Evolutionary conservation across 2,113 vertebrate genomes (phyloP).

Genomic region (Bucco capensis): DNA sequence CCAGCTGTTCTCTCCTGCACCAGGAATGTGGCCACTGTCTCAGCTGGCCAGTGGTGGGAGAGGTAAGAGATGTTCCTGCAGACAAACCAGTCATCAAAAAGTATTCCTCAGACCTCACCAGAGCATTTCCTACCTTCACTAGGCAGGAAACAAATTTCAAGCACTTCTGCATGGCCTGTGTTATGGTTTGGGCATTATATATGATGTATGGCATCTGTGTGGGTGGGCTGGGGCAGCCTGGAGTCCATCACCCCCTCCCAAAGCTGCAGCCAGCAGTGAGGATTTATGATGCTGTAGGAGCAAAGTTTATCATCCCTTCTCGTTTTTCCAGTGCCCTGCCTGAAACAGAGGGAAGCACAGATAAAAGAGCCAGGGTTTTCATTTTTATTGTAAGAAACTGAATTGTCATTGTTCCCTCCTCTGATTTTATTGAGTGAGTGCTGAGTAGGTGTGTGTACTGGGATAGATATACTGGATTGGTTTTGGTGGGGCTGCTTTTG

Average conservation of each 20-base stretch:
- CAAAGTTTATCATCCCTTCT: not conserved
- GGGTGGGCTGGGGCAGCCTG: not conserved
- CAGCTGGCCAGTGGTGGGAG: conserved; percentile 49
- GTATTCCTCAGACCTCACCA: not conserved
- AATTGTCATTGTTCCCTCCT: not conserved
- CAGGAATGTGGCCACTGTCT: conserved; percentile 9
- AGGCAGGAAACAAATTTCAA: not conserved
- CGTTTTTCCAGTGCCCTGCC: not conserved
- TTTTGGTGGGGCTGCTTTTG: not conserved
- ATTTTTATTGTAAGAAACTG: not conserved
- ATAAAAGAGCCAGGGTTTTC: not conserved
- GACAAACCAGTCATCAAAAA: not conserved
- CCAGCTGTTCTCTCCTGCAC: conserved; percentile 67
- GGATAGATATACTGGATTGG: fast-evolving
- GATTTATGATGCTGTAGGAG: not conserved
- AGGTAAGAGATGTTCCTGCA: conserved; percentile 20
- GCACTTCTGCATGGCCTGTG: not conserved
- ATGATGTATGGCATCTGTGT: not conserved
- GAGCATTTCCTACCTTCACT: not conserved
- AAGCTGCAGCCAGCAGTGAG: not conserved
- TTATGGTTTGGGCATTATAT: not conserved
- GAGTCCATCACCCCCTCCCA: not conserved
- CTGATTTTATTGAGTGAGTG: fast-evolving
- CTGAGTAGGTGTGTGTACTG: not conserved
- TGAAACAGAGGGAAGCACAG: not conserved